Evolutionary conservation across 2,797 vertebrate genomes (phyloP).

Genomic region (Darevskia mixta): DNA sequence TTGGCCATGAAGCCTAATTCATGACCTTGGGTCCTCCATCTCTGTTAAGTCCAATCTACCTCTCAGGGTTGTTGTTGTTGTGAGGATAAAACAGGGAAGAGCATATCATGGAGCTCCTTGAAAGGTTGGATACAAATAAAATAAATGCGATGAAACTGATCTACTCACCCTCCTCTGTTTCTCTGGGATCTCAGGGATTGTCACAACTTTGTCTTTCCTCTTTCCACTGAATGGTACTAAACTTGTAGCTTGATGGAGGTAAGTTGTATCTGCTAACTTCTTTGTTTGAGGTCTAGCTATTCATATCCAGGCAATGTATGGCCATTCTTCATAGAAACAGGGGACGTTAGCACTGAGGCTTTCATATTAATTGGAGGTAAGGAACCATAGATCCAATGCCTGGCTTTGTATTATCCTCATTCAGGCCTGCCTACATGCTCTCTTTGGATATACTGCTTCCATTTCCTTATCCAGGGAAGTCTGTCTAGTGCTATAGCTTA

Average conservation of each 20-base stretch:
- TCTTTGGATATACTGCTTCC: not conserved
- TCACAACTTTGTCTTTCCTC: not conserved
- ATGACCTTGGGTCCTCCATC: not conserved
- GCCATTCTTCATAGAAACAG: not conserved
- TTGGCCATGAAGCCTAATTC: not conserved
- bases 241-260: not conserved
- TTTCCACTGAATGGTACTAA: not conserved
- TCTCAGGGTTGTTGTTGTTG: not conserved
- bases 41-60: not conserved
- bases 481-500: not conserved
- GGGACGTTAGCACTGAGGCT: not conserved
- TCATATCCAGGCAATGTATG: not conserved
- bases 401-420: not conserved
- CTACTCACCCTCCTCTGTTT: not conserved
- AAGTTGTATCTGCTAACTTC: not conserved
- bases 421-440: not conserved
- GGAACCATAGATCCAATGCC: too few relatives aligned
- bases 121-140: not conserved
- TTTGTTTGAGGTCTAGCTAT: not conserved
- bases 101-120: not conserved
- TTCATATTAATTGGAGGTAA: not conserved
- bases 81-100: constrained; percentile 4
- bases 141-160: not conserved
- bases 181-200: not conserved
- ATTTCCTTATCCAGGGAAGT: not conserved